phyloP scores from a whole-genome alignment of 2,113 vertebrate species.

The Phycodurus eques region DNA sequence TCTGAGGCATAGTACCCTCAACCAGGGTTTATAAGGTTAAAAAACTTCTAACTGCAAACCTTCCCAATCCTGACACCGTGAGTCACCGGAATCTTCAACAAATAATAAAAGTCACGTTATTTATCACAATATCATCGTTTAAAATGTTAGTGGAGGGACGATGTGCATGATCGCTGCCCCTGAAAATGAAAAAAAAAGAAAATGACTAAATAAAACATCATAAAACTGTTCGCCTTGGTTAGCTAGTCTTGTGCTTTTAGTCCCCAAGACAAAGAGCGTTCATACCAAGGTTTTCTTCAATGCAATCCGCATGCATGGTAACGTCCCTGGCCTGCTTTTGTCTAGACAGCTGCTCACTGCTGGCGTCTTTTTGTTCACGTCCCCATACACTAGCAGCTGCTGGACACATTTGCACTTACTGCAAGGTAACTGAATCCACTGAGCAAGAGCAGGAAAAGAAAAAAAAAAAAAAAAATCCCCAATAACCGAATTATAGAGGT shows the following conservation, averaged over 20 bases:
- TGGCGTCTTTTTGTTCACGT: conserved; percentile 57
- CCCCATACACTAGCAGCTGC: conserved; percentile 67
- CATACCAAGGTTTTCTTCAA: background rate
- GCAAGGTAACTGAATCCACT: conserved; percentile 46
- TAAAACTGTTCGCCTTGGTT: background rate
- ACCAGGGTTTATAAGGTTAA: background rate
- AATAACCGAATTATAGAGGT: conserved; percentile 46
- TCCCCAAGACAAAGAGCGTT: background rate
- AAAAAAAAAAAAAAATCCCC: conserved; percentile 12
- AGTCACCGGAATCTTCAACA: background rate
- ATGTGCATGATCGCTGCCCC: too few relatives aligned
- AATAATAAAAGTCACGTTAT: too few relatives aligned
- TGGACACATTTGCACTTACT: conserved; percentile 53
- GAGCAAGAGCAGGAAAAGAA: background rate
- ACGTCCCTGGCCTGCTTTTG: conserved; percentile 53
- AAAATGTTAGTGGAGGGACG: too few relatives aligned
- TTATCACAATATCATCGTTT: too few relatives aligned
- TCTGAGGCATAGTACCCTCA: background rate
- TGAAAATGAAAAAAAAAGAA: too few relatives aligned
- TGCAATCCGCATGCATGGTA: conserved; percentile 8
- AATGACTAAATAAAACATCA: too few relatives aligned
- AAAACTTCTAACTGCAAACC: background rate
- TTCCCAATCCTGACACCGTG: background rate
- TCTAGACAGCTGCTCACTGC: conserved; percentile 69
- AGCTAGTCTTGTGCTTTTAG: background rate